Percentiles rank a stretch among this genome's conserved stretches.
phyloP scores from a whole-genome alignment of 2,888 invertebrate genomes.

The Philereme vetulata region DNA sequence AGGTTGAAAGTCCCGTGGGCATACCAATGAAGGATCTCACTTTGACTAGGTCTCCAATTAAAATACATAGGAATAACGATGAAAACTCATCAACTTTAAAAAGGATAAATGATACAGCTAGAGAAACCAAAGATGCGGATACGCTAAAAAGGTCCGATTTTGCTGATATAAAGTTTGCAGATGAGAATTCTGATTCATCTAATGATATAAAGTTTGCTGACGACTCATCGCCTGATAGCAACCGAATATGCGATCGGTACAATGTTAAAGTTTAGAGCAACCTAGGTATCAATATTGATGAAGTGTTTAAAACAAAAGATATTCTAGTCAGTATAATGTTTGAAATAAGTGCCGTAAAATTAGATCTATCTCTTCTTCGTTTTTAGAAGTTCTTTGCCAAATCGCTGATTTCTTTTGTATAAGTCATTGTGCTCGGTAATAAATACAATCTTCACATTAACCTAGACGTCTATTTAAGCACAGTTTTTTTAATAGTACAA shows the following conservation, averaged over 20 bases:
- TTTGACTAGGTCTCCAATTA: slow-evolving; percentile 66
- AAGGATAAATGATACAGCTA: slow-evolving; percentile 86
- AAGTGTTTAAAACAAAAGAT: slow-evolving; percentile 25
- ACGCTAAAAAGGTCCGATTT: slow-evolving; percentile 83
- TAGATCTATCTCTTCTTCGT: slow-evolving; percentile 6
- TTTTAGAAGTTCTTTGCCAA: slow-evolving; percentile 11
- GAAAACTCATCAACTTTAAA: slow-evolving; percentile 77
- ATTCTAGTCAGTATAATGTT: slow-evolving; percentile 27
- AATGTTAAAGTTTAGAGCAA: slow-evolving; percentile 62
- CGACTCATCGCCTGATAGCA: slow-evolving; percentile 78
- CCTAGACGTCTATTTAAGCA: slow-evolving; percentile 1
- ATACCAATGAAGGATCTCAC: slow-evolving; percentile 76
- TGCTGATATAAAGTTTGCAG: slow-evolving; percentile 88
- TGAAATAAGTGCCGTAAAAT: slow-evolving; percentile 22
- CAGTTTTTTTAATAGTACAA: neutral
- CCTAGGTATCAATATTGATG: neutral
- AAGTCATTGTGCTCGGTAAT: slow-evolving; percentile 10
- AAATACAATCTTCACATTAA: neutral
- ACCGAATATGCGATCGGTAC: slow-evolving; percentile 69
- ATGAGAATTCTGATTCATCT: slow-evolving; percentile 86
- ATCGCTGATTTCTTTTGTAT: slow-evolving; percentile 7
- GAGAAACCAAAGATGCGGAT: slow-evolving; percentile 85
- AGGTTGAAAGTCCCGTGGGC: slow-evolving; percentile 56
- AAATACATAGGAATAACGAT: slow-evolving; percentile 65
- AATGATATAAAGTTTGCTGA: slow-evolving; percentile 77